Base-by-base conservation (phyloP, 92 coral and sea anemone genomes). In the Zoanthus solanderi region DNA sequence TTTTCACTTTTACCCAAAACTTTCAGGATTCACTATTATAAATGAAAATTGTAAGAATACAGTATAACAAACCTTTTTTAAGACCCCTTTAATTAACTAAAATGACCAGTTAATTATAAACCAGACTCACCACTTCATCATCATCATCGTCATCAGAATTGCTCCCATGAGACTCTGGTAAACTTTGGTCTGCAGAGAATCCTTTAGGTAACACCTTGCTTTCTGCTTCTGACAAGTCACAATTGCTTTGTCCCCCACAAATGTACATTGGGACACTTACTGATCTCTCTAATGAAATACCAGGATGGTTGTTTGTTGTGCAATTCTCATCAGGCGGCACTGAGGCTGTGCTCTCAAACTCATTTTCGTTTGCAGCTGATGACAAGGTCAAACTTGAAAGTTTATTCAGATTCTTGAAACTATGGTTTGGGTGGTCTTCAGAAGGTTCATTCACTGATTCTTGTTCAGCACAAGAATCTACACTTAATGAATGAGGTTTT, bases 341-440 rank as follows among this genome's bases (percentile, higher is more conserved):
- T 9, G 85, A 65, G 9, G 14, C 28, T 65, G 17, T 81, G 60
- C 75, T 65, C 42, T 45, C 46, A 1, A 46, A 2, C 50, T 81
- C 85, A 28, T 58, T 65, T 0, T 81, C 85, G 6, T 58, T 46
- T 0, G 12, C 63, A 37, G 75, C 74, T 66, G 85, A 81, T 23
- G 75, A 65, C 75, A 81, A 53, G 0, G 85, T 63, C 75, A 81
- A 65, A 81, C 71, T 81, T 65, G 85, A 81, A 17, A 65, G n/a
- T 4, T 52, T 23, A 11, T 65, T 11, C 31, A 30, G 17, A 10
- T 44, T 29, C 8, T 45, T 48, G 13, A 9, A 53, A 66, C 47
- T 34, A 3, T 57, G n/a, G 85, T 32, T 47, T 66, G 56, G 37
- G 0, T 37, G 58, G 0, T 65, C 60, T 16, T 66, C 3, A 11